A percentile compares a stretch with the other conserved stretches of the same genome.
phyloP scores from a whole-genome alignment of 2,113 vertebrate species.

The Notiomystis cincta region DNA sequence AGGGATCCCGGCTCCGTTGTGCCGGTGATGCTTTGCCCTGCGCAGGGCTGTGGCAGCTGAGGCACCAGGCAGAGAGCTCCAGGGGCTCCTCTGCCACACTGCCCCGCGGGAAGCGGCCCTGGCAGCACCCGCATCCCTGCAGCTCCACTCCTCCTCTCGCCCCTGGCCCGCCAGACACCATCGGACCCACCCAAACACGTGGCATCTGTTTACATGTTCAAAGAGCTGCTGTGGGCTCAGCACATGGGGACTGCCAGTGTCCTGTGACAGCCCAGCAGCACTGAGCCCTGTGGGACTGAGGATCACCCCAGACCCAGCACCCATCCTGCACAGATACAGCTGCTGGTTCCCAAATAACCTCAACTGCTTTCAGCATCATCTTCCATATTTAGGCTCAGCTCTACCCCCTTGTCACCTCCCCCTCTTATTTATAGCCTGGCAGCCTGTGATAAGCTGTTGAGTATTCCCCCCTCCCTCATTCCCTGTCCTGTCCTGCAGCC shows the following conservation, averaged over 20 bases:
- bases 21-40: neutral
- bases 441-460: neutral
- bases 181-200: fast-evolving
- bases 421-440: neutral
- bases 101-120: fast-evolving
- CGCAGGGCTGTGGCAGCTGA: fast-evolving
- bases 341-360: neutral
- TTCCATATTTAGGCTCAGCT: neutral
- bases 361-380: neutral
- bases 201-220: neutral
- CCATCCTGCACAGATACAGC: fast-evolving
- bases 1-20: neutral
- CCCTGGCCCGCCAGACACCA: too few species aligned
- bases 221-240: neutral
- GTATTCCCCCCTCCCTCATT: neutral
- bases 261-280: neutral
- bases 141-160: fast-evolving
- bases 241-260: neutral
- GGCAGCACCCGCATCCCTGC: neutral
- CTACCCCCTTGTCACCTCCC: neutral
- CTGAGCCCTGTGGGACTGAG: neutral
- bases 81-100: fast-evolving
- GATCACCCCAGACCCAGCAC: neutral
- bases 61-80: neutral
- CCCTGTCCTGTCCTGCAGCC: neutral